Conservation (phyloP, 2,797 vertebrate genomes). For the Sebastes paucispinis region DNA sequence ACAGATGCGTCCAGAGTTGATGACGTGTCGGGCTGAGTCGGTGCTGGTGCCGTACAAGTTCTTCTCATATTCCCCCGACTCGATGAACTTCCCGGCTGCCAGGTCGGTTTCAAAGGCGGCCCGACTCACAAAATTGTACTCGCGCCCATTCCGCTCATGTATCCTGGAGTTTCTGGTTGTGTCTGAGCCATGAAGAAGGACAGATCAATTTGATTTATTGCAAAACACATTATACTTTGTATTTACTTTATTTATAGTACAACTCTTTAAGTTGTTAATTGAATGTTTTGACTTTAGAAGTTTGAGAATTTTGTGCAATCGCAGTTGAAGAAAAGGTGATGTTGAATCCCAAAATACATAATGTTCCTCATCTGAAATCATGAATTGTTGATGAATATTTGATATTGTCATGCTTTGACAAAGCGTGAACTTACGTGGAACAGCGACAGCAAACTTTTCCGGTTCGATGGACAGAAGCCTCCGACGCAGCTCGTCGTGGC, state of each 20-base stretch:
- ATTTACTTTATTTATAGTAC: neutral
- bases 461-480: conserved; percentile 88
- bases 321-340: neutral
- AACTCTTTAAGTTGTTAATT: neutral
- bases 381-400: neutral
- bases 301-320: neutral
- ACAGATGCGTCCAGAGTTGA: conserved; percentile 95
- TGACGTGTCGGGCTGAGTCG: conserved; percentile 90
- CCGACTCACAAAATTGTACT: conserved; percentile 93
- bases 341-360: neutral
- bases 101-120: conserved; percentile 89
- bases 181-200: conserved; percentile 75
- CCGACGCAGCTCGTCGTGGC: conserved; percentile 92
- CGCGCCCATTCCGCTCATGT: conserved; percentile 89
- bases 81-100: conserved; percentile 90
- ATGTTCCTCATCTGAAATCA: neutral
- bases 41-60: conserved; percentile 95
- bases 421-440: conserved; percentile 87
- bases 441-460: conserved; percentile 90
- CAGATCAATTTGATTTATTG: neutral
- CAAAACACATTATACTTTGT: neutral
- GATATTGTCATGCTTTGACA: neutral
- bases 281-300: neutral
- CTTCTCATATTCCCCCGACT: conserved; percentile 94
- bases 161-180: conserved; percentile 90